Evolutionary conservation across 2,888 invertebrate genomes (phyloP), one percentile per base, ranked within the genome.

Genomic region (Nomada flava): DNA sequence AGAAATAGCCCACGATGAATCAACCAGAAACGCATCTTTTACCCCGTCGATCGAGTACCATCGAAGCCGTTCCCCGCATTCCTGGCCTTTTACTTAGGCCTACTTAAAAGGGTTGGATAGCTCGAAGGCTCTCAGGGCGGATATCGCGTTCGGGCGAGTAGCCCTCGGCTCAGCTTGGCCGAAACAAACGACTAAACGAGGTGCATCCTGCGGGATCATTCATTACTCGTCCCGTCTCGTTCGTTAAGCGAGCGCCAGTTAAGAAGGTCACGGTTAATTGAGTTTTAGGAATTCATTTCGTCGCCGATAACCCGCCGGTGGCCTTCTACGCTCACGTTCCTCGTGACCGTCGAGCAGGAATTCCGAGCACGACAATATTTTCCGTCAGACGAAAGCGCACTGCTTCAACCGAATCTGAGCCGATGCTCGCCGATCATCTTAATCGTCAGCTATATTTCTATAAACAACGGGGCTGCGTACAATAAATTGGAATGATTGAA

Each of bases 271-370:
- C 86, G 87, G 89, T 90, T 91, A 91, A 92, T 91, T 91, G 89
- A 89, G 89, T 91, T 91, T 92, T 89, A 85, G 90, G 91, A 91
- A 92, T 91, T 91, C 91, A 88, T 90, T 90, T 89, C 76, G 85
- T 82, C 70, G 80, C 79, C 84, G 91, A 91, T 92, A 92, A 90
- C 76, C 76, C 75, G 75, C 59, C 83, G 76, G 81, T 76, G 86
- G 79, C 84, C 84, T 82, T 63, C 76, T 70, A 71, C 69, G 55
- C 63, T 59, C 57, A 36, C 69, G 60, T 68, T 36, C 70, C 72
- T 29, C 53, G 36, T 60, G 55, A 53, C 67, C 82, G 70, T 70
- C 74, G 77, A 76, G 73, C 71, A 77, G 76, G 85, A 86, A 86
- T 86, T 84, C 77, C 79, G 68, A 85, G 79, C 78, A 68, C 44